Evolutionary conservation across 2,797 vertebrate genomes (phyloP).

Genomic region (Hirundo rustica): DNA sequence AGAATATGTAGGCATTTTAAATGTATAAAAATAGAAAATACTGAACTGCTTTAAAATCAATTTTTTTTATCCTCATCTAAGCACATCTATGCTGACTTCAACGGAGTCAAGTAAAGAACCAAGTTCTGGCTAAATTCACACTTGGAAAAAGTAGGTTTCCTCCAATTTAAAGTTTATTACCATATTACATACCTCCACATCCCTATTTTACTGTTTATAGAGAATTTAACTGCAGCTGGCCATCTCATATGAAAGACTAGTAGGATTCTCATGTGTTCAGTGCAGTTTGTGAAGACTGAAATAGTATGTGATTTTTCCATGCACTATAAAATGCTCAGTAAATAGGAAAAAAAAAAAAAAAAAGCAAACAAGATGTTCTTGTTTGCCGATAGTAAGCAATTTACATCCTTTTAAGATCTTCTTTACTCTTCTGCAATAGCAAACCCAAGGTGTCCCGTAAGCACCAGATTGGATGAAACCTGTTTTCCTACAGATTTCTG

Average conservation of each 20-base stretch:
- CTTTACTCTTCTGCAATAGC: conserved; percentile 3
- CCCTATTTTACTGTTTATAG: background rate
- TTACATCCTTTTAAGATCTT: conserved; percentile 11
- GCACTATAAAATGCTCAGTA: background rate
- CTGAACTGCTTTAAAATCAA: background rate
- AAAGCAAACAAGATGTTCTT: conserved; percentile 28
- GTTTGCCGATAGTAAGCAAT: conserved; percentile 4
- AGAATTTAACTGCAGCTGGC: background rate
- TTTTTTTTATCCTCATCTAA: background rate
- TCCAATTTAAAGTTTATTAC: background rate
- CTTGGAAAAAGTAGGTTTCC: background rate
- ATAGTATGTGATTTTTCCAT: background rate
- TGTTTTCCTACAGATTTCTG: conserved; percentile 24
- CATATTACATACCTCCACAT: background rate
- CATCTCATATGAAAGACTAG: background rate
- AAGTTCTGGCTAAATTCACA: background rate
- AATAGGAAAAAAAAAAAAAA: background rate
- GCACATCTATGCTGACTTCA: background rate
- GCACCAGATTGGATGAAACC: conserved; percentile 51
- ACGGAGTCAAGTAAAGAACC: background rate
- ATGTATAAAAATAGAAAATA: background rate
- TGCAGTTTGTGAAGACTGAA: background rate
- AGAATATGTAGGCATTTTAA: background rate
- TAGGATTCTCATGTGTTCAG: background rate
- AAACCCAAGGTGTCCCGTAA: conserved; percentile 37